Evolutionary conservation across 2,888 invertebrate species (phyloP).

Genomic region (Linnaemya tessellans): DNA sequence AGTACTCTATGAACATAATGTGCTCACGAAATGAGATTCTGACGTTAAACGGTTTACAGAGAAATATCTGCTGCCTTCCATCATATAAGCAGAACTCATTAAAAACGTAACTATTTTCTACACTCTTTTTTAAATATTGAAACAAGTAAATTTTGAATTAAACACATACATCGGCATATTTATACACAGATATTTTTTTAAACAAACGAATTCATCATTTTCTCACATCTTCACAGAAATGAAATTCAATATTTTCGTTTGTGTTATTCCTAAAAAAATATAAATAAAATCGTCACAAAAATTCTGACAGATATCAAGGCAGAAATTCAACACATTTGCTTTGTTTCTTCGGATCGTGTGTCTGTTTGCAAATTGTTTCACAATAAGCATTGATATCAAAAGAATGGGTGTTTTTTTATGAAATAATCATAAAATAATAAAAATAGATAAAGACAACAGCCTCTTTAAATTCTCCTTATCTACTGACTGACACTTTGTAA

Average conservation of each 20-base stretch:
- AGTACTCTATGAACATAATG: no score
- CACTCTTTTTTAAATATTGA: neutral
- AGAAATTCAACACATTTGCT: slow-evolving; percentile 42
- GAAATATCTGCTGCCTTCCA: no score
- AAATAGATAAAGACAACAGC: slow-evolving; percentile 17
- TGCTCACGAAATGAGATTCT: no score
- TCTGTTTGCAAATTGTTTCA: slow-evolving; percentile 24
- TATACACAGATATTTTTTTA: neutral
- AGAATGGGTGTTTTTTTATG: slow-evolving; percentile 29
- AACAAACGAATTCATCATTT: neutral
- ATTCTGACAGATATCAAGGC: slow-evolving; percentile 32
- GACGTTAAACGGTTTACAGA: no score
- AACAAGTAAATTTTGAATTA: neutral
- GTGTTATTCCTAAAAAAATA: neutral
- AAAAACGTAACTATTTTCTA: no score
- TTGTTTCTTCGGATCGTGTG: neutral
- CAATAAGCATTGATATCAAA: slow-evolving; percentile 2
- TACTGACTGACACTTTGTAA: slow-evolving; percentile 50
- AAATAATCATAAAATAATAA: slow-evolving; percentile 35
- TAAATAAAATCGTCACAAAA: slow-evolving; percentile 10
- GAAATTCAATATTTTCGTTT: slow-evolving; percentile 58
- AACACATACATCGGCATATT: no score
- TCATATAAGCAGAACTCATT: no score
- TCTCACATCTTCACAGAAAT: slow-evolving; percentile 3
- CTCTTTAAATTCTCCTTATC: slow-evolving; percentile 29